A percentile compares a stretch with the other conserved stretches of the same genome.
Conservation (phyloP, 2,113 vertebrate species). For the Perca schrenkii region DNA sequence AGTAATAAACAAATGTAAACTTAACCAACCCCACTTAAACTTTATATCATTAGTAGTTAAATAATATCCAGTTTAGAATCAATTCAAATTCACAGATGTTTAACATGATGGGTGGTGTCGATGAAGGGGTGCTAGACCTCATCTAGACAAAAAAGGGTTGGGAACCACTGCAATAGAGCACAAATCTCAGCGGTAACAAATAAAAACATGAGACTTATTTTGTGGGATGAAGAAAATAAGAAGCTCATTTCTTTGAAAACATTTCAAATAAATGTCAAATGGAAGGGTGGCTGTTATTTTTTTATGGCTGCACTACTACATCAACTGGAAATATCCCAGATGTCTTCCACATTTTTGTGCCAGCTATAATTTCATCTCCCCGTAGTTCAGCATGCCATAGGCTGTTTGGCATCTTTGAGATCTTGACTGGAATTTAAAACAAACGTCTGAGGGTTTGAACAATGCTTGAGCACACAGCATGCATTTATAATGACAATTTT, state of each 20-base stretch:
- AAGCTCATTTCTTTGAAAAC: not conserved
- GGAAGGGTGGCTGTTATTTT: not conserved
- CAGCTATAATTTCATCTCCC: not conserved
- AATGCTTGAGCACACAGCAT: not conserved
- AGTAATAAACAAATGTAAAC: not conserved
- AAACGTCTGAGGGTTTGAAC: conserved; percentile 7
- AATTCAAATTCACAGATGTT: not conserved
- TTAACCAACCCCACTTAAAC: not conserved
- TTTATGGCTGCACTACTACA: not conserved
- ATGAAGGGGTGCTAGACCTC: not conserved
- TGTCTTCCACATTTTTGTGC: not conserved
- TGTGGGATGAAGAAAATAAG: not conserved
- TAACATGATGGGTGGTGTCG: not conserved
- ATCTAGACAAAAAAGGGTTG: not conserved
- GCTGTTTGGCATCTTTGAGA: conserved; percentile 2
- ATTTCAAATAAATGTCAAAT: not conserved
- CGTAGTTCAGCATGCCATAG: not conserved
- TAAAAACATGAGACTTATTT: not conserved
- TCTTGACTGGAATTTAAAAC: conserved; percentile 19
- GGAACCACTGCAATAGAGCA: not conserved
- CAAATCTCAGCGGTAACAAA: not conserved
- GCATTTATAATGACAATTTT: conserved; percentile 4
- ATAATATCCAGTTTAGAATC: not conserved
- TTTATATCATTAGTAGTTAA: too few species aligned
- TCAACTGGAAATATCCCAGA: not conserved